phyloP scores from a whole-genome alignment of 92 coral and sea anemone species.

The Epizoanthus fatuus region DNA sequence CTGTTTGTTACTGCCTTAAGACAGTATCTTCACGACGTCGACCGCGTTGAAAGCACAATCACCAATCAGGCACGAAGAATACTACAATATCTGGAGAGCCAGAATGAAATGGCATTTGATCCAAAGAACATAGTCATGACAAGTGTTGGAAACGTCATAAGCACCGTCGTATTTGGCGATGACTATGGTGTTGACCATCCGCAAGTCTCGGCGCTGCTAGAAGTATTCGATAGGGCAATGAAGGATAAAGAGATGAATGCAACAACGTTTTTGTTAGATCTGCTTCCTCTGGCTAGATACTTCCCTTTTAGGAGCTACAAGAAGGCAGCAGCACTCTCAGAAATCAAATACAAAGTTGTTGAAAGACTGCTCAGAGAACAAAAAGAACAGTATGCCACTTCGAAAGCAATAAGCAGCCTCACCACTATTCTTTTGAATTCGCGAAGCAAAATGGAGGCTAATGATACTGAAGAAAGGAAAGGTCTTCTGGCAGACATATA shows the following conservation, averaged over 20 bases:
- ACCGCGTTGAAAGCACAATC: neutral
- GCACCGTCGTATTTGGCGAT: neutral
- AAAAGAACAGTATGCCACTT: too few relatives aligned
- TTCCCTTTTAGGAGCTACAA: too few relatives aligned
- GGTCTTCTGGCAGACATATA: neutral
- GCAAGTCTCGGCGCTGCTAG: neutral
- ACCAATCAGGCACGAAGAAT: neutral
- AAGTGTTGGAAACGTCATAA: neutral
- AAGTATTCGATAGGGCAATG: neutral
- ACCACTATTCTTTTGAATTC: neutral
- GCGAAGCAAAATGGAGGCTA: neutral
- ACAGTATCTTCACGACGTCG: neutral
- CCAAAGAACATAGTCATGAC: neutral
- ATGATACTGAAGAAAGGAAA: neutral
- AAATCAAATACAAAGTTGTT: too few relatives aligned
- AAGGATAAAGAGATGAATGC: neutral
- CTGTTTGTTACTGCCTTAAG: neutral
- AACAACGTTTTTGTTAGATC: too few relatives aligned
- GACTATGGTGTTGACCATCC: neutral
- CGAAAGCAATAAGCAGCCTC: neutral
- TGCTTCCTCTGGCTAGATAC: too few relatives aligned
- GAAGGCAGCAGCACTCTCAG: too few relatives aligned
- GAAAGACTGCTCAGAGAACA: too few relatives aligned
- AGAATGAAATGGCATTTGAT: neutral
- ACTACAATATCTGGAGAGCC: neutral